A percentile compares a stretch with the other conserved stretches of the same genome.
Evolutionary conservation across 2,888 invertebrate genomes (phyloP).

Genomic region (Lasius fuliginosus): DNA sequence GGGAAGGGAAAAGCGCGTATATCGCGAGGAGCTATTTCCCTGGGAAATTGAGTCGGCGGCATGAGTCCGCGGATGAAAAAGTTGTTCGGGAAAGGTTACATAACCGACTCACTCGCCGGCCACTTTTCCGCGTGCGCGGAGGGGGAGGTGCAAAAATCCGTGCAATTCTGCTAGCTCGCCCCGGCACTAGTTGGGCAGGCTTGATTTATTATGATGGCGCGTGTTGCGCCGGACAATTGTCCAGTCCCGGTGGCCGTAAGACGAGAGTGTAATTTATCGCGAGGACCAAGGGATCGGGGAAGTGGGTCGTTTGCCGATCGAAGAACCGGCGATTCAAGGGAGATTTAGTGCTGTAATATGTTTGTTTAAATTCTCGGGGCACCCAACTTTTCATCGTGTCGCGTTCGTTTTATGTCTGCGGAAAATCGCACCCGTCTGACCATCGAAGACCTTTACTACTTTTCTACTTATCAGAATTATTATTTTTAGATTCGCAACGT

Average conservation of each 20-base stretch:
- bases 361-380: constrained; percentile 65
- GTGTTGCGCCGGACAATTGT: constrained; percentile 66
- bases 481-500: background rate
- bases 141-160: constrained; percentile 59
- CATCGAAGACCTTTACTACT: constrained; percentile 16
- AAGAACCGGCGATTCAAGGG: constrained; percentile 57
- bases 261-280: constrained; percentile 66
- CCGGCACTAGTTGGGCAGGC: constrained; percentile 26
- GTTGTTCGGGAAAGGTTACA: constrained; percentile 46
- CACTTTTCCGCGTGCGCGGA: constrained; percentile 8
- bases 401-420: constrained; percentile 16
- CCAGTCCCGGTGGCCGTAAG: constrained; percentile 60
- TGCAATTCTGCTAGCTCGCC: constrained; percentile 30
- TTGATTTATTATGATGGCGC: constrained; percentile 71
- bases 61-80: constrained; percentile 48
- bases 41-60: constrained; percentile 55
- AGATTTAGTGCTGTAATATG: constrained; percentile 67
- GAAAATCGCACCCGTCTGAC: constrained; percentile 21
- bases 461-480: background rate
- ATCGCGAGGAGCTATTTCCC: constrained; percentile 53
- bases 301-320: constrained; percentile 65
- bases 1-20: constrained; percentile 12
- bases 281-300: constrained; percentile 63
- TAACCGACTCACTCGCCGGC: constrained; percentile 58
- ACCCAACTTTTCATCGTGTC: constrained; percentile 36